phyloP scores from a whole-genome alignment of 2,888 invertebrate species.

The Crioceris asparagi region DNA sequence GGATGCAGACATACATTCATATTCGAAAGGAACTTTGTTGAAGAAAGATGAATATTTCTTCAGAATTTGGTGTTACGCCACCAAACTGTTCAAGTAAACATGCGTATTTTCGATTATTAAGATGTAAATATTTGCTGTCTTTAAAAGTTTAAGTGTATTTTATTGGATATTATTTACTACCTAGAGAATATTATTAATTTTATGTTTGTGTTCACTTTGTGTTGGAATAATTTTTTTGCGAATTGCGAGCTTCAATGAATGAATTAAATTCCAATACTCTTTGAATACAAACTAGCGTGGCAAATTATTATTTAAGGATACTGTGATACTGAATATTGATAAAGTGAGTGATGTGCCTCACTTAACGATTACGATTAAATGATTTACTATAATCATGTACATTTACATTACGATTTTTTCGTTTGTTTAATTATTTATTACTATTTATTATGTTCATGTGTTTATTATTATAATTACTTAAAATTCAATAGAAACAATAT shows the following conservation, averaged over 20 bases:
- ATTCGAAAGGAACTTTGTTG: conserved; percentile 75
- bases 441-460: conserved; percentile 17
- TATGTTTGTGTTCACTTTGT: conserved; percentile 12
- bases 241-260: conserved; percentile 21
- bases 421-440: conserved; percentile 18
- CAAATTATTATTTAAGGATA: conserved; percentile 20
- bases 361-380: conserved; percentile 14
- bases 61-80: conserved; percentile 82
- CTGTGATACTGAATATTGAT: conserved; percentile 27
- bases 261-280: conserved; percentile 4
- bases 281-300: conserved; percentile 15
- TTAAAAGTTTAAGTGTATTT: conserved; percentile 14
- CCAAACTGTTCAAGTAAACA: conserved; percentile 64
- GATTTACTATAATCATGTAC: conserved; percentile 6
- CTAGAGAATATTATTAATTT: conserved; percentile 11
- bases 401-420: conserved; percentile 14
- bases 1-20: conserved; percentile 86
- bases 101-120: conserved; percentile 11
- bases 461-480: conserved; percentile 7
- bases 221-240: conserved; percentile 17
- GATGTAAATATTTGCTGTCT: conserved; percentile 26
- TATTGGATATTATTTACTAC: conserved; percentile 18
- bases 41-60: conserved; percentile 92
- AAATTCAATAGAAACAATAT: conserved; percentile 4
- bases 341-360: conserved; percentile 15